Base-by-base conservation (phyloP, 2,888 invertebrate species). In the Pheosia tremula region DNA sequence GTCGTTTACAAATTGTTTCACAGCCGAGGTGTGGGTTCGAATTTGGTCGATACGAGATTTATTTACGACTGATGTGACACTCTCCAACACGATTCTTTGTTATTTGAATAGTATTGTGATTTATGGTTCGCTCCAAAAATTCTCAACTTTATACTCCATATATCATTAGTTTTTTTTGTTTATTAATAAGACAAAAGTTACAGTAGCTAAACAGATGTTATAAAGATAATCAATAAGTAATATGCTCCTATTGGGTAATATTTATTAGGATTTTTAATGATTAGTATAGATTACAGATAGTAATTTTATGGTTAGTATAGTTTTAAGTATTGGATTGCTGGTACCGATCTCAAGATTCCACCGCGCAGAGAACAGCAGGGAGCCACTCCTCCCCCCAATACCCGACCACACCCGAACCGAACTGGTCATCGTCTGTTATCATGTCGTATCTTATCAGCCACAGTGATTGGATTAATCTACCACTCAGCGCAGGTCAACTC, bases 1-100 rank as follows among this genome's bases (percentile, higher is more conserved):
- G n/a, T 41, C 24, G 37, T 38, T 58, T 24, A 47, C 55, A 56
- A 56, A 56, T 56, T 45, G 56, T 56, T 56, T 56, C 41, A 56
- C 56, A 56, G 45, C 11, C 36, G 36, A 56, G 10, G 45, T 56
- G 45, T 45, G 36, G 43, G 9, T 45, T 43, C 56, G 10, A 45
- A 9, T 56, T 56, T 45, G 24, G 43, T 45, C 43, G 36, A 43
- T n/a, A n/a, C n/a, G 38, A n/a, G 54, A 38, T n/a, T 38, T 38
- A 56, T 56, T 41, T 13, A 56, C 45, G 9, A 36, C 0, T 45
- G 36, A 36, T 56, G 56, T 56, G 56, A 45, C 56, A 56, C 56
- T 11, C 41, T 6, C 45, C 9, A 5, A 3, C 56, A 36, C 56
- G 24, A 45, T 11, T 43, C 45, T 36, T 56, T 56, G 41, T 36